phyloP scores from a whole-genome alignment of 2,888 invertebrate genomes.

The Diaprepes abbreviatus region DNA sequence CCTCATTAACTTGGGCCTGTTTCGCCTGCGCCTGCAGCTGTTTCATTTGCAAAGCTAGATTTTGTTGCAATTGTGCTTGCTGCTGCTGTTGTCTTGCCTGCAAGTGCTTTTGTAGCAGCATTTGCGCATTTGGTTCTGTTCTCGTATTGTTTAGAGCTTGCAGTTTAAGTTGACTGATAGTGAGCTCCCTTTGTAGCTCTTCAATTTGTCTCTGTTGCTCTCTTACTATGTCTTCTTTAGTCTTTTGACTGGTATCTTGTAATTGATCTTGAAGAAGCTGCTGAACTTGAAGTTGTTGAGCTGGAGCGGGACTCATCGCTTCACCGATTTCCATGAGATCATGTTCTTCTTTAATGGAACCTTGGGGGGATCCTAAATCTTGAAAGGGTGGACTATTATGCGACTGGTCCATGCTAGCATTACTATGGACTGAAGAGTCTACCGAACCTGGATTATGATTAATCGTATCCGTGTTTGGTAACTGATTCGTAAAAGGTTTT shows the following conservation, averaged over 20 bases:
- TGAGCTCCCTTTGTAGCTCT: slow-evolving; percentile 85
- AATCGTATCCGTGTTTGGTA: slow-evolving; percentile 44
- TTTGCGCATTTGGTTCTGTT: slow-evolving; percentile 63
- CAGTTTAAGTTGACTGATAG: slow-evolving; percentile 82
- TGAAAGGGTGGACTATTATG: slow-evolving; percentile 69
- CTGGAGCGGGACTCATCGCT: slow-evolving; percentile 67
- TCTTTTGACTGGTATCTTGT: slow-evolving; percentile 52
- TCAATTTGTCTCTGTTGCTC: slow-evolving; percentile 91
- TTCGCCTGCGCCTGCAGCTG: slow-evolving; percentile 77
- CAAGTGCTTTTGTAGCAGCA: slow-evolving; percentile 64
- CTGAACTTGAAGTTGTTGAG: slow-evolving; percentile 55
- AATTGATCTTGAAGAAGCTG: slow-evolving; percentile 50
- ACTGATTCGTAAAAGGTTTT: slow-evolving; percentile 75
- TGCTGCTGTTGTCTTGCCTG: slow-evolving; percentile 67
- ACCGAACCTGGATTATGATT: slow-evolving; percentile 56
- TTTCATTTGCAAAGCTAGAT: slow-evolving; percentile 71
- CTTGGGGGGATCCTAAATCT: slow-evolving; percentile 62
- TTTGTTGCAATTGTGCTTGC: slow-evolving; percentile 72
- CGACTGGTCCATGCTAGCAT: slow-evolving; percentile 64
- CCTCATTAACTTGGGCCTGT: slow-evolving; percentile 63
- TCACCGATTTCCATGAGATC: slow-evolving; percentile 68
- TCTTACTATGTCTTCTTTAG: slow-evolving; percentile 80
- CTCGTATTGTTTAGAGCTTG: slow-evolving; percentile 71
- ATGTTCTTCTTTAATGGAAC: slow-evolving; percentile 57
- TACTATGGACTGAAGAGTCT: slow-evolving; percentile 60